phyloP scores from a whole-genome alignment of 2,797 vertebrate genomes.

The Arnoldichthys spilopterus region DNA sequence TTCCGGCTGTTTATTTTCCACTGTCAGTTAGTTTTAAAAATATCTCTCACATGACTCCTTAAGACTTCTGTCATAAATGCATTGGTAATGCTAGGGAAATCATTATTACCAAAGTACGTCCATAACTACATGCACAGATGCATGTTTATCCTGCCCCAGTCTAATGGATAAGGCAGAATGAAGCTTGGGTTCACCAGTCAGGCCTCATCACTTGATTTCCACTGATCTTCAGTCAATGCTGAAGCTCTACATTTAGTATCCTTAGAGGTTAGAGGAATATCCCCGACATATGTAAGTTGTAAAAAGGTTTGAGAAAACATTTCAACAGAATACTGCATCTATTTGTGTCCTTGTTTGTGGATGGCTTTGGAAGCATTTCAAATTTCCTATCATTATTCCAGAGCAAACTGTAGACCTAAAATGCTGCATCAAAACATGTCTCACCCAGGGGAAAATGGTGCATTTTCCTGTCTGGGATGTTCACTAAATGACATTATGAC shows the following conservation, averaged over 20 bases:
- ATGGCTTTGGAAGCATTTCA: background rate
- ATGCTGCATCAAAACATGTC: background rate
- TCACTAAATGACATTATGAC: slow-evolving; percentile 43
- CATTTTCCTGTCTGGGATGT: slow-evolving; percentile 17
- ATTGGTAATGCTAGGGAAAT: slow-evolving; percentile 3
- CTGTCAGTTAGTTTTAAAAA: background rate
- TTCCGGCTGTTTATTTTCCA: background rate
- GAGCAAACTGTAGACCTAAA: background rate
- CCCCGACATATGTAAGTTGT: slow-evolving; percentile 16
- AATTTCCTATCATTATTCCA: background rate
- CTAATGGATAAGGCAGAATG: slow-evolving; percentile 22
- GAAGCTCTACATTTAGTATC: slow-evolving; percentile 35
- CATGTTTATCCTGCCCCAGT: background rate
- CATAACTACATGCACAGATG: background rate
- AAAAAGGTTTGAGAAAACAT: background rate
- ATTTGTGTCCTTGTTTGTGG: background rate
- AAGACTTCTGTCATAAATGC: background rate
- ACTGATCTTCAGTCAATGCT: slow-evolving; percentile 31
- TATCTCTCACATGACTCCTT: background rate
- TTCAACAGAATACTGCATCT: slow-evolving; percentile 2
- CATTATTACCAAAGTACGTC: background rate
- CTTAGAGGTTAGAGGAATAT: slow-evolving; percentile 17
- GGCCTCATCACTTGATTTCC: slow-evolving; percentile 14
- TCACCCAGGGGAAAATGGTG: background rate
- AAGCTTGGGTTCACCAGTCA: background rate